These are phyloP conservation scores for Euphydryas editha DNA, from an alignment of 2,888 invertebrate species.

Conservation along the genomic window DNA sequence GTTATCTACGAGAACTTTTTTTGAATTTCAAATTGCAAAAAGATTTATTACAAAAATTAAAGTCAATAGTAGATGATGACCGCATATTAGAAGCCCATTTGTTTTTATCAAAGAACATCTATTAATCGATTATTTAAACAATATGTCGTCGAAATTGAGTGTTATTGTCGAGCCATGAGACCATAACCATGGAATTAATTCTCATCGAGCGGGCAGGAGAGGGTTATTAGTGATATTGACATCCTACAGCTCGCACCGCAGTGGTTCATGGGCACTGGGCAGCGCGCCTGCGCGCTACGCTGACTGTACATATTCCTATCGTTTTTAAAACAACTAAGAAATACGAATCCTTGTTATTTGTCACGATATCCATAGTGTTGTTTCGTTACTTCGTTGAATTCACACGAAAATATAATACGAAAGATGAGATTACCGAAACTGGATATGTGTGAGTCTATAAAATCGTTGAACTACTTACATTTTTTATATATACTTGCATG, in stretches of 20 bases:
- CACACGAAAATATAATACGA: slow-evolving; percentile 45
- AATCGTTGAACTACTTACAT: slow-evolving; percentile 37
- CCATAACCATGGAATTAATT: slow-evolving; percentile 42
- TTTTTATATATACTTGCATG: slow-evolving; percentile 12
- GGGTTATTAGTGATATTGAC: slow-evolving; percentile 46
- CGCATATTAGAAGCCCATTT: slow-evolving; percentile 73
- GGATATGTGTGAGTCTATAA: slow-evolving; percentile 63
- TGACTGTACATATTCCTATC: slow-evolving; percentile 49
- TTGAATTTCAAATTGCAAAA: background rate
- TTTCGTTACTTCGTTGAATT: slow-evolving; percentile 50
- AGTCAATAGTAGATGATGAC: slow-evolving; percentile 60
- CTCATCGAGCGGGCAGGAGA: slow-evolving; percentile 38
- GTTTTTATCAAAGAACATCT: slow-evolving; percentile 62
- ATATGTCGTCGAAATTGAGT: slow-evolving; percentile 38
- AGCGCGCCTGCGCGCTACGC: slow-evolving; percentile 62
- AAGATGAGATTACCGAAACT: slow-evolving; percentile 73
- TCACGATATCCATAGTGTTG: slow-evolving; percentile 46
- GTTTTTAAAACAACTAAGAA: slow-evolving; percentile 57
- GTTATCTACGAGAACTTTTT: too few species aligned
- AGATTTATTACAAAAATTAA: slow-evolving; percentile 31
- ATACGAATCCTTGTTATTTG: slow-evolving; percentile 49
- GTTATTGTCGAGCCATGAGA: slow-evolving; percentile 42
- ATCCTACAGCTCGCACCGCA: slow-evolving; percentile 50
- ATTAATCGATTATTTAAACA: slow-evolving; percentile 54
- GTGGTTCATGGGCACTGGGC: slow-evolving; percentile 57